Conservation (phyloP, 1,140 invertebrate species). For the Sitophilus oryzae region DNA sequence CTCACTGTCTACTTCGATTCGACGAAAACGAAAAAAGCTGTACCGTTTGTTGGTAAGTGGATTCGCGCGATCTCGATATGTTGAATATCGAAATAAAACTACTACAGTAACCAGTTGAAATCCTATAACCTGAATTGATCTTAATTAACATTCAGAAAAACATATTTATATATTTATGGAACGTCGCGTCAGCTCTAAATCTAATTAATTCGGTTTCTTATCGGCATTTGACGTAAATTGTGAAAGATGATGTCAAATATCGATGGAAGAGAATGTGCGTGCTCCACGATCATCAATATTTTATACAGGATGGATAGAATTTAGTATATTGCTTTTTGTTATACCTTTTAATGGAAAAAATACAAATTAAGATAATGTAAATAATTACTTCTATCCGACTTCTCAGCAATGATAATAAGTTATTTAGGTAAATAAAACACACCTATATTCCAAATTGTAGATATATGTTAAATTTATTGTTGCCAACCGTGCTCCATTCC, state of each 20-base stretch:
- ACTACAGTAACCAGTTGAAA: no score
- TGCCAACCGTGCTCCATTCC: no score
- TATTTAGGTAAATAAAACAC: no score
- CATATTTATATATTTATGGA: neutral
- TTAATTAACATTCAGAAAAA: constrained; percentile 8
- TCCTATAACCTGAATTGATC: neutral
- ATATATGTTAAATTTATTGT: no score
- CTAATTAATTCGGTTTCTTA: constrained; percentile 13
- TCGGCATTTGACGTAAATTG: constrained; percentile 11
- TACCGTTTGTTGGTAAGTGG: neutral
- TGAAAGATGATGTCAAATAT: constrained; percentile 10
- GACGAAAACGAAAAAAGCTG: no score
- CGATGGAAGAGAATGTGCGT: neutral
- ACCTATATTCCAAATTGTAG: no score
- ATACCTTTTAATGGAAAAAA: no score
- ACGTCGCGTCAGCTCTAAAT: neutral
- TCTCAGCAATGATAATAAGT: no score
- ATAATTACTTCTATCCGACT: no score
- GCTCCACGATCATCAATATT: neutral
- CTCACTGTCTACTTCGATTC: no score
- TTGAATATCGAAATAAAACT: neutral
- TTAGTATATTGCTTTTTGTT: no score
- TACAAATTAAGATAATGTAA: no score
- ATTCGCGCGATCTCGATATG: neutral
- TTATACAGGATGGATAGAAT: neutral